phyloP scores from a whole-genome alignment of 1,140 invertebrate genomes.

The Aphaenogaster ashmeadi region DNA sequence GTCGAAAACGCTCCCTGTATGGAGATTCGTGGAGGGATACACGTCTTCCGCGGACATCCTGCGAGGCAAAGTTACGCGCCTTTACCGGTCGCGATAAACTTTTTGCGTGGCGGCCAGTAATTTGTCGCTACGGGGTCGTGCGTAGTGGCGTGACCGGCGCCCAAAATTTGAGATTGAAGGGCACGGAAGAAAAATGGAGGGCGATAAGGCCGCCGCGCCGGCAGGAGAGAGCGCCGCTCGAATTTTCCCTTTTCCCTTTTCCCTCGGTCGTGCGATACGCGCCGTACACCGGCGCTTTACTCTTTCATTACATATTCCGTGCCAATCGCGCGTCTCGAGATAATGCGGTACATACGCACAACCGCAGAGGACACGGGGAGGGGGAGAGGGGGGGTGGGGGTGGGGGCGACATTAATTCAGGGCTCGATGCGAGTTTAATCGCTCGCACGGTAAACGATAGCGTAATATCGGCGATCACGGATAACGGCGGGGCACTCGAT shows the following conservation, averaged over 20 bases:
- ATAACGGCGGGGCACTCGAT: conserved; percentile 56
- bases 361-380: neutral
- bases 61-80: neutral
- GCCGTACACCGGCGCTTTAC: neutral
- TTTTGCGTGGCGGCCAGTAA: conserved; percentile 64
- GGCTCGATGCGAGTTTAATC: conserved; percentile 54
- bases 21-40: neutral
- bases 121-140: conserved; percentile 43
- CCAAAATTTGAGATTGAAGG: conserved; percentile 65
- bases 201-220: conserved; percentile 38
- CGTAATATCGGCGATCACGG: conserved; percentile 57
- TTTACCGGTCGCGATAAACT: conserved; percentile 52
- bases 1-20: neutral
- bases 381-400: neutral
- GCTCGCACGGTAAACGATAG: conserved; percentile 50
- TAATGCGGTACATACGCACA: conserved; percentile 55
- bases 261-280: conserved; percentile 18
- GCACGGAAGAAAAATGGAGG: conserved; percentile 58
- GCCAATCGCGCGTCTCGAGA: conserved; percentile 61
- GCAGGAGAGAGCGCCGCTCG: neutral
- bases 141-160: conserved; percentile 39
- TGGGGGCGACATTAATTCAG: conserved; percentile 50
- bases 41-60: neutral
- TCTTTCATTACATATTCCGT: conserved; percentile 63
- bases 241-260: conserved; percentile 29